phyloP scores from a whole-genome alignment of 2,888 invertebrate species.

The Terebella lapidaria region DNA sequence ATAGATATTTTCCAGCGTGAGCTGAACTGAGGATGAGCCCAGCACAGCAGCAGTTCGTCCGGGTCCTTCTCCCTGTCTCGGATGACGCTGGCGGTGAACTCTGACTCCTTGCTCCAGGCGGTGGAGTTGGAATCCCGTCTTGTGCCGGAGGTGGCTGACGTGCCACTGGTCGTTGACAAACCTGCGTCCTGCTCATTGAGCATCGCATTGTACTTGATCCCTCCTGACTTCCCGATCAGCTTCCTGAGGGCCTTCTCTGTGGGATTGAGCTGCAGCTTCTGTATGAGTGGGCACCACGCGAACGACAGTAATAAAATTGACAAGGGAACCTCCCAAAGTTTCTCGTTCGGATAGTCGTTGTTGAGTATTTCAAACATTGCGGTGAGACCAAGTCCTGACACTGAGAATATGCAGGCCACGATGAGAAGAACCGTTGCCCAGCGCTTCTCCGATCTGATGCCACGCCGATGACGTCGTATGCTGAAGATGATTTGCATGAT shows the following conservation, averaged over 20 bases:
- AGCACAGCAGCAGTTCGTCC: not conserved
- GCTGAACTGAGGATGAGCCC: slow-evolving; percentile 11
- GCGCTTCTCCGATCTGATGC: not conserved
- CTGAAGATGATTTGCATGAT: not conserved
- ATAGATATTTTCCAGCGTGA: slow-evolving; percentile 19
- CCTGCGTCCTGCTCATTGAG: too few species aligned
- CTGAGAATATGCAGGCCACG: not conserved
- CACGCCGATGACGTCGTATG: not conserved
- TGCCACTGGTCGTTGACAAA: not conserved
- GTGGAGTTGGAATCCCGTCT: not conserved
- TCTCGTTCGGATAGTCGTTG: not conserved
- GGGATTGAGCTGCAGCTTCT: slow-evolving; percentile 6
- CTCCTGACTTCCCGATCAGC: not conserved
- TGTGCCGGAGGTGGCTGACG: not conserved
- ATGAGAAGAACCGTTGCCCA: not conserved
- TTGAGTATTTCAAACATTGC: not conserved
- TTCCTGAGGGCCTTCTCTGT: not conserved
- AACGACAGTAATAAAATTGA: slow-evolving; percentile 28
- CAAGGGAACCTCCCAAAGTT: slow-evolving; percentile 23
- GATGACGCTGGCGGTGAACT: not conserved
- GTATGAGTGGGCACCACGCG: slow-evolving; percentile 19
- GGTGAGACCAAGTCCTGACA: not conserved
- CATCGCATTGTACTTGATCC: too few species aligned
- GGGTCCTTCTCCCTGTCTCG: not conserved
- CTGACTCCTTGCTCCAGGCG: not conserved